These are phyloP conservation scores for Sitta europaea DNA, from an alignment of 2,113 vertebrate genomes.

Conservation along the genomic window DNA sequence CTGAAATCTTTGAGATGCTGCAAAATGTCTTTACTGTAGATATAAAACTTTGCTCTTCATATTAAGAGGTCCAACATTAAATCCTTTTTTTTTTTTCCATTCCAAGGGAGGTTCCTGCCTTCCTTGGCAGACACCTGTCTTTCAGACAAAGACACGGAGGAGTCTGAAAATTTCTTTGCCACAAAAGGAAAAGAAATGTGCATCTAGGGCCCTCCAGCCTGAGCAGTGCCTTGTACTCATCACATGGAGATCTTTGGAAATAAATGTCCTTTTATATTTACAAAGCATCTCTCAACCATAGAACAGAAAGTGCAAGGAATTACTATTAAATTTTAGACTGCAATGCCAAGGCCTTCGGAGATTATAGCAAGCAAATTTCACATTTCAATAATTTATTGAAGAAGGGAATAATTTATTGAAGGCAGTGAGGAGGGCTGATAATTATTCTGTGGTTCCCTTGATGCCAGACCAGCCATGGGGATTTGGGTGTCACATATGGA, in stretches of 20 bases:
- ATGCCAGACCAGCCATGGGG: neutral
- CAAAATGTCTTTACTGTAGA: neutral
- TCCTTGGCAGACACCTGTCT: neutral
- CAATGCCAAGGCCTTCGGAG: neutral
- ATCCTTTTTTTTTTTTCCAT: neutral
- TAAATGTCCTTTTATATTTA: neutral
- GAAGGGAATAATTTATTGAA: neutral
- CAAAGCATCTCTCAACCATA: neutral
- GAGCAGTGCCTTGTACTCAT: neutral
- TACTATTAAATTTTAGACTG: neutral
- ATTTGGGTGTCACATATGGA: neutral
- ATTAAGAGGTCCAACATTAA: neutral
- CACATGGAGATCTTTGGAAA: neutral
- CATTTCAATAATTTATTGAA: neutral
- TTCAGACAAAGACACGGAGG: neutral
- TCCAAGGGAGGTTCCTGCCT: no score
- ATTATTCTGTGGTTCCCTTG: neutral
- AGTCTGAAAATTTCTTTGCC: neutral
- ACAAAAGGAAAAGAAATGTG: neutral
- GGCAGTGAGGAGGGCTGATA: neutral
- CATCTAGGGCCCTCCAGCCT: neutral
- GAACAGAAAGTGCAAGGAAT: slow-evolving; percentile 5
- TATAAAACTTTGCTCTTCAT: neutral
- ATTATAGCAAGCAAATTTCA: neutral
- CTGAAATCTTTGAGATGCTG: neutral